phyloP scores from a whole-genome alignment of 2,888 invertebrate genomes.

The Mellilla xanthometata region DNA sequence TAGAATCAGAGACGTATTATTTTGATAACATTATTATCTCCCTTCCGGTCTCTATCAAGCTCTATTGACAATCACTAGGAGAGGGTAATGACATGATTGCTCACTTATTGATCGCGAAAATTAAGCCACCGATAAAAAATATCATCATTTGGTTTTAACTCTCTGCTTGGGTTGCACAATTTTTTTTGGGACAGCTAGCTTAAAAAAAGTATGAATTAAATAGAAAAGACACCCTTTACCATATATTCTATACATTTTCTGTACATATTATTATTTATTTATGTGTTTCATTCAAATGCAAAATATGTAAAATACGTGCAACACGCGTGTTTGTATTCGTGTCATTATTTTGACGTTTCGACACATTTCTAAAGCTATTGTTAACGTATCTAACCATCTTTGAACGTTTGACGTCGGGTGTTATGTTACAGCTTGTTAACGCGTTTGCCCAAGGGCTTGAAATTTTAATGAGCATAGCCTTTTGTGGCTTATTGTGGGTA shows the following conservation, averaged over 20 bases:
- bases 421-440: constrained; percentile 57
- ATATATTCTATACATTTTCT: too few relatives aligned
- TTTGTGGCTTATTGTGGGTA: constrained; percentile 48
- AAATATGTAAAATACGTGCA: too few relatives aligned
- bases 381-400: constrained; percentile 10
- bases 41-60: constrained; percentile 8
- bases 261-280: too few relatives aligned
- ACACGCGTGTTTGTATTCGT: too few relatives aligned
- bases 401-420: constrained; percentile 45
- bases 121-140: too few relatives aligned
- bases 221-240: too few relatives aligned
- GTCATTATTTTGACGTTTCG: neutral
- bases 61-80: constrained; percentile 7
- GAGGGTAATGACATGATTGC: constrained; percentile 6
- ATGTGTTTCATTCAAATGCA: too few relatives aligned
- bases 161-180: too few relatives aligned
- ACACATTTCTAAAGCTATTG: constrained; percentile 4
- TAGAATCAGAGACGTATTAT: neutral
- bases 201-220: too few relatives aligned
- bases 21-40: constrained; percentile 13
- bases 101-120: neutral
- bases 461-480: constrained; percentile 66
- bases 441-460: constrained; percentile 53
- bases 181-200: too few relatives aligned
- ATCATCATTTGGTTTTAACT: too few relatives aligned